Evolutionary conservation across 2,888 invertebrate species (phyloP), one percentile per base, ranked within the genome.

Genomic region (Leucania comma): DNA sequence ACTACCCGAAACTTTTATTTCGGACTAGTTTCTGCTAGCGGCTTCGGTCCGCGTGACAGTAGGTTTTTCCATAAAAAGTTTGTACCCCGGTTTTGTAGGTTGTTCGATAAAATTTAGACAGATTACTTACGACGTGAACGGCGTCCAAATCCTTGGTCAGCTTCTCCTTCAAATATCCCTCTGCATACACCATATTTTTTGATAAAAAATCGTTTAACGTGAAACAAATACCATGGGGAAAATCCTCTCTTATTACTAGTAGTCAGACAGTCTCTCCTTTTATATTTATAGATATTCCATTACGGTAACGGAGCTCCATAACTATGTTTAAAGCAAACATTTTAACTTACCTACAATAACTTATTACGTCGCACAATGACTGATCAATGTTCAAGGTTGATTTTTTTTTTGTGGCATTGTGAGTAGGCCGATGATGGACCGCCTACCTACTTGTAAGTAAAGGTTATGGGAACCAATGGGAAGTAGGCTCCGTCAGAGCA

Each of bases 101-200:
- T 86, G 85, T 82, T 88, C 87, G 85, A 89, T 90, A 89, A 86
- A 89, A 90, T 91, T 91, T 93, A 95, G 94, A 95, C 94, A 94
- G 93, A 80, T 87, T 94, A 97, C 97, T 97, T 96, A 97, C 97
- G 93, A 97, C 97, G 94, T 97, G 97, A 87, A 96, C 94, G 85
- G 97, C 97, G 87, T 97, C 96, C 89, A 97, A 94, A 95, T 96
- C 97, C 93, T 97, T 96, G 85, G 93, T 93, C 86, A 97, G 94
- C 93, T 97, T 98, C 86, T 97, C 96, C 91, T 96, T 96, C 88
- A 97, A 95, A 91, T 97, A 96, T 86, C 96, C 96, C 92, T 97
- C 97, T 84, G 97, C 96, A 92, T 97, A 97, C 91, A 96, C 96
- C 97, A 97, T 97, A 94, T 93, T 96, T 92, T 89, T 88, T 75